These are phyloP conservation scores for Dipodomys merriami DNA, from an alignment of 2,113 vertebrate species.

Conservation along the genomic window DNA sequence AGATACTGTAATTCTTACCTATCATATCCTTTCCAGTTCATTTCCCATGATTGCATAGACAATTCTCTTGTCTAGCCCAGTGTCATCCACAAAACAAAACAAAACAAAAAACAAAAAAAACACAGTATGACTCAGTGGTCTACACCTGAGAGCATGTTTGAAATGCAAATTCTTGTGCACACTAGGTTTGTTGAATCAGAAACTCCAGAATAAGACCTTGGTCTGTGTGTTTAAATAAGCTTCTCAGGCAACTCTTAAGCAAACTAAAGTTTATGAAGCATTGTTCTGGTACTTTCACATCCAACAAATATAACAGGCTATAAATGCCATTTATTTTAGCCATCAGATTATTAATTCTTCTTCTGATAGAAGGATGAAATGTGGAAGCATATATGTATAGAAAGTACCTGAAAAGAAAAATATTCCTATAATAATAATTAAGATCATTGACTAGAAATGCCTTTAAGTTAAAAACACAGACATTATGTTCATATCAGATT, in stretches of 20 bases:
- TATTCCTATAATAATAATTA: slow-evolving; percentile 25
- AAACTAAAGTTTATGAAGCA: neutral
- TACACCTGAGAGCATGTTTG: neutral
- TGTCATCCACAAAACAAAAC: neutral
- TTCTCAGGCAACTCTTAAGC: neutral
- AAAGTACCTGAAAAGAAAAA: neutral
- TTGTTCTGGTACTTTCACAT: neutral
- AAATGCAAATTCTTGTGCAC: neutral
- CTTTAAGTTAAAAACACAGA: slow-evolving; percentile 52
- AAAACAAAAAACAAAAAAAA: neutral
- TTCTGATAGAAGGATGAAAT: neutral
- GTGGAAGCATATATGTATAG: neutral
- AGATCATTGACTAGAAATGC: neutral
- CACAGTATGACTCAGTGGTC: neutral
- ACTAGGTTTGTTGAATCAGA: neutral
- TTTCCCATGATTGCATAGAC: neutral
- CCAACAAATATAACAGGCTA: neutral
- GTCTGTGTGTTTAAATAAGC: slow-evolving; percentile 13
- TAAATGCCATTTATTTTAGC: neutral
- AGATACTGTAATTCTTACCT: neutral
- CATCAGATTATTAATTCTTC: slow-evolving; percentile 9
- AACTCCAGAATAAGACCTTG: neutral
- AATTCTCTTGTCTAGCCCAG: neutral
- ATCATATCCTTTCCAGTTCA: neutral
- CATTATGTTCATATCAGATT: slow-evolving; percentile 38